Conservation (phyloP, 2,113 vertebrate species). For the Macrotis lagotis region DNA sequence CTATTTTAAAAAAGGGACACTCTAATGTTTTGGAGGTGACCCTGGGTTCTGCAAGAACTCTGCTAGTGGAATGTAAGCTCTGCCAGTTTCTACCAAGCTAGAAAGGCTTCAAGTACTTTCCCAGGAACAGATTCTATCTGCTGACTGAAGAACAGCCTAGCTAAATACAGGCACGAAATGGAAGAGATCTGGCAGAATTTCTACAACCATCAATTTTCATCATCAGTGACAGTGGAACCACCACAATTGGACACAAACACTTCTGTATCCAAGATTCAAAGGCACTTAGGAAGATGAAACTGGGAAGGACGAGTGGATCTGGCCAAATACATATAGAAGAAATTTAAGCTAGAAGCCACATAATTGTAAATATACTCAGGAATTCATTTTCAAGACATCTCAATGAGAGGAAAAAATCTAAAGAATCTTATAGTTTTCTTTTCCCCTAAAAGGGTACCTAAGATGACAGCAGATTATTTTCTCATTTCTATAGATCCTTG, state of each 20-base stretch:
- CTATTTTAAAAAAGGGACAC: not conserved
- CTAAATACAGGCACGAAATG: not conserved
- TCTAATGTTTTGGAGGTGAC: not conserved
- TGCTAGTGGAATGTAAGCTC: not conserved
- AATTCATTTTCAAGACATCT: not conserved
- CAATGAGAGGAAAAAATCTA: not conserved
- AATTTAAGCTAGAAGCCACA: not conserved
- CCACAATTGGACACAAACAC: not conserved
- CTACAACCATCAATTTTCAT: not conserved
- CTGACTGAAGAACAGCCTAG: not conserved
- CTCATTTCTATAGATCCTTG: not conserved
- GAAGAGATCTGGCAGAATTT: not conserved
- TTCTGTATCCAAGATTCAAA: not conserved
- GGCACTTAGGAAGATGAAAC: not conserved
- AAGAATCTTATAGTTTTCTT: not conserved
- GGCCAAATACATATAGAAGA: not conserved
- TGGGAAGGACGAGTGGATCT: not conserved
- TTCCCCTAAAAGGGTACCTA: not conserved
- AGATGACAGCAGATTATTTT: not conserved
- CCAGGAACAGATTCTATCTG: not conserved
- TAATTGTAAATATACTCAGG: not conserved
- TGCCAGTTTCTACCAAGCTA: not conserved
- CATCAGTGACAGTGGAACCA: not conserved
- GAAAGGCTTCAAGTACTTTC: not conserved
- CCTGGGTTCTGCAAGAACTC: not conserved